A percentile compares a stretch with the other conserved stretches of the same genome.
Evolutionary conservation across 2,797 vertebrate species (phyloP).

Genomic region (Philypnodon macrostomus): DNA sequence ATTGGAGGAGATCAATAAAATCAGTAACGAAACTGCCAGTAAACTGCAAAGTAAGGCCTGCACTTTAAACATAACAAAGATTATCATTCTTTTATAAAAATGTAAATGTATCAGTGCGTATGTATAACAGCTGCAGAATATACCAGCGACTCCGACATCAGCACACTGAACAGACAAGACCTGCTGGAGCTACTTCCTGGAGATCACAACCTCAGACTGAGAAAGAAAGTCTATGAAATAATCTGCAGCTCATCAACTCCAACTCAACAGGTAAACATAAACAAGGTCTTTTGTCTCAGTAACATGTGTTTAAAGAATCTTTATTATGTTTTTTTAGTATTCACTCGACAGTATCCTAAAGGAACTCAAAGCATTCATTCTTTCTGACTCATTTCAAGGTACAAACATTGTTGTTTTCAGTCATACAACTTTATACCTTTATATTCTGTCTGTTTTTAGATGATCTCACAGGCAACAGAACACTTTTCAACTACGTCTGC

Average conservation of each 20-base stretch:
- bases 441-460: constrained; percentile 24
- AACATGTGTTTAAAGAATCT: too few species aligned
- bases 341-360: background rate
- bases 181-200: constrained; percentile 38
- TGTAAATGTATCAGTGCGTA: too few species aligned
- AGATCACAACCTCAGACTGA: fast-evolving
- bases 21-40: background rate
- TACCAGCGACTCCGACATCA: constrained; percentile 6
- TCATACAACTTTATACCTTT: background rate
- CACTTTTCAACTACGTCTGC: constrained; percentile 18
- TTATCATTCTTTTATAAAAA: background rate
- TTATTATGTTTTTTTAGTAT: constrained; percentile 13
- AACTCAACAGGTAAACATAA: too few species aligned
- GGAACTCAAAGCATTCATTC: background rate
- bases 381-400: background rate
- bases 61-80: background rate
- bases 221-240: background rate
- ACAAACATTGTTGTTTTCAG: background rate
- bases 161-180: constrained; percentile 25
- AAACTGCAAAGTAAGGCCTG: background rate
- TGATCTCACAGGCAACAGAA: background rate
- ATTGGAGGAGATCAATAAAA: constrained; percentile 1
- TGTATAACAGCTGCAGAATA: background rate
- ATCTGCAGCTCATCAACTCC: too few species aligned
- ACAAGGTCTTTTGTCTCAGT: too few species aligned